phyloP scores from a whole-genome alignment of 2,797 vertebrate genomes.

The Dromococcyx pavoninus region DNA sequence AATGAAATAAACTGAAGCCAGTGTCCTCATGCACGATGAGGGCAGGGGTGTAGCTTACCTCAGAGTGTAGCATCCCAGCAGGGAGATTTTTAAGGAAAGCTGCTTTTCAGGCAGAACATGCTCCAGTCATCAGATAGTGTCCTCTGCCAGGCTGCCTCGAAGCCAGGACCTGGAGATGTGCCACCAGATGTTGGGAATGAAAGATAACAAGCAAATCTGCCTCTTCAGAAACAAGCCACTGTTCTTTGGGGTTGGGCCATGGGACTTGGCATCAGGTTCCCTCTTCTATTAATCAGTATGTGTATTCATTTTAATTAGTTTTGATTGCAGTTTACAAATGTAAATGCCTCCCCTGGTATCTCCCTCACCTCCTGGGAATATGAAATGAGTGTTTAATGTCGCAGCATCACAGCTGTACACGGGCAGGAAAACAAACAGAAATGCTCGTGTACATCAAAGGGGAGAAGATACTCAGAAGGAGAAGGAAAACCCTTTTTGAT shows the following conservation, averaged over 20 bases:
- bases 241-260: neutral
- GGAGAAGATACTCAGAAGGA: neutral
- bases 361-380: slow-evolving; percentile 11
- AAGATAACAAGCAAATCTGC: neutral
- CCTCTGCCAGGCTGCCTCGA: neutral
- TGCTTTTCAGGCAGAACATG: neutral
- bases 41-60: neutral
- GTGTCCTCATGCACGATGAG: neutral
- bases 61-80: fast-evolving
- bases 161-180: neutral
- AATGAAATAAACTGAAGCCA: neutral
- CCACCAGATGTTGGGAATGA: neutral
- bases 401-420: neutral
- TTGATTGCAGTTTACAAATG: slow-evolving; percentile 50
- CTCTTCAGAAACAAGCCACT: neutral
- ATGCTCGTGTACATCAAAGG: neutral
- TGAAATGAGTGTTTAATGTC: neutral
- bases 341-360: slow-evolving; percentile 37
- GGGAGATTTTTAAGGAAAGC: neutral
- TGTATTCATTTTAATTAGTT: slow-evolving; percentile 37
- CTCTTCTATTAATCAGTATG: slow-evolving; percentile 25
- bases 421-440: neutral
- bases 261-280: neutral
- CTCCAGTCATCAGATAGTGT: neutral
- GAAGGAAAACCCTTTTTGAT: neutral